A percentile compares a stretch with the other conserved stretches of the same genome.
phyloP scores from a whole-genome alignment of 2,888 invertebrate species.

The Platycnemis pennipes region DNA sequence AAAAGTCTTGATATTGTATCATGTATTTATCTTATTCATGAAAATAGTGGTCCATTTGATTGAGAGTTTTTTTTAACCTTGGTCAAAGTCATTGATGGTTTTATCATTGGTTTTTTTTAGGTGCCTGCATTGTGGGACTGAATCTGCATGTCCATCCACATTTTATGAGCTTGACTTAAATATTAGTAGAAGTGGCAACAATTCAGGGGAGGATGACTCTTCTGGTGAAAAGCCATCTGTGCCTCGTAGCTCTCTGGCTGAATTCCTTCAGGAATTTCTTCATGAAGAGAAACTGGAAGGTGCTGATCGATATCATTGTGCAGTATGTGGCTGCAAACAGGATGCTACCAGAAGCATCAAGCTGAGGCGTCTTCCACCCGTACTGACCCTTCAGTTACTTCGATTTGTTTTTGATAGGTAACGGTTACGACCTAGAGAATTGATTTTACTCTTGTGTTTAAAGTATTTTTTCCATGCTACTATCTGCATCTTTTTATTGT shows the following conservation, averaged over 20 bases:
- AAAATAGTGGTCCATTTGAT: too few species aligned
- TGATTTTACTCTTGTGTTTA: too few species aligned
- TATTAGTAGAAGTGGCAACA: slow-evolving; percentile 79
- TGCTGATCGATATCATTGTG: slow-evolving; percentile 82
- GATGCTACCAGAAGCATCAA: slow-evolving; percentile 82
- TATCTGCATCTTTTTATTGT: too few species aligned
- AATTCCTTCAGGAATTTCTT: slow-evolving; percentile 82
- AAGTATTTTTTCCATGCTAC: too few species aligned
- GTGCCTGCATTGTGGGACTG: slow-evolving; percentile 81
- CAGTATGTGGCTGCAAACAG: slow-evolving; percentile 81
- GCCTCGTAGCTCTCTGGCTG: slow-evolving; percentile 77
- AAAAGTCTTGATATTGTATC: too few species aligned
- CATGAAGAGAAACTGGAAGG: slow-evolving; percentile 83
- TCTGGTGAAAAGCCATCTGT: slow-evolving; percentile 70
- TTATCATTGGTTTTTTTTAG: too few species aligned
- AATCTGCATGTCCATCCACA: slow-evolving; percentile 80
- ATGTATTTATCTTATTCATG: too few species aligned
- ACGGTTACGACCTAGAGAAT: slow-evolving; percentile 67
- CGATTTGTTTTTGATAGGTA: slow-evolving; percentile 84
- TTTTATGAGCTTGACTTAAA: slow-evolving; percentile 84
- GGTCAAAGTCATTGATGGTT: too few species aligned
- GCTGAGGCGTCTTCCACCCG: slow-evolving; percentile 81
- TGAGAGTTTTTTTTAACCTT: too few species aligned
- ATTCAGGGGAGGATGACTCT: slow-evolving; percentile 68
- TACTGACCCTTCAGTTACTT: slow-evolving; percentile 83